These are phyloP conservation scores for Lobophora halterata DNA, from an alignment of 2,888 invertebrate species.

Conservation along the genomic window DNA sequence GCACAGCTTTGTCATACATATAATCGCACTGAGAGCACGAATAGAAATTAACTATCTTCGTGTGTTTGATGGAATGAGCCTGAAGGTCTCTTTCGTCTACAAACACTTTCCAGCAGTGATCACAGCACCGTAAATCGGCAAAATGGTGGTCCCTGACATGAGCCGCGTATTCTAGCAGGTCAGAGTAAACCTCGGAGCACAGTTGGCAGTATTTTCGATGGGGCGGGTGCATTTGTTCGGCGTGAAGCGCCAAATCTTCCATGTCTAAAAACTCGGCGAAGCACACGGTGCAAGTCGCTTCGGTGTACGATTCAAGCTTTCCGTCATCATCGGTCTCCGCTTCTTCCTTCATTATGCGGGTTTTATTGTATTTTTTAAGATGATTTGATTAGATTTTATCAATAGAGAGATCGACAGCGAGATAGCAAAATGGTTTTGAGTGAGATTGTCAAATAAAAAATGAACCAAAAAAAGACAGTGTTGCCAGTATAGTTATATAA, in stretches of 20 bases:
- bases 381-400: too few relatives aligned
- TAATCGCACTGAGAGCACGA: constrained; percentile 53
- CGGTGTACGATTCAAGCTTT: too few relatives aligned
- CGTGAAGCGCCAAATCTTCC: constrained; percentile 53
- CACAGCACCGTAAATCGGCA: constrained; percentile 40
- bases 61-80: constrained; percentile 50
- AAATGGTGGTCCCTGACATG: constrained; percentile 56
- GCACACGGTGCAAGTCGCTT: constrained; percentile 51
- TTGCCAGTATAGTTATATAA: too few relatives aligned
- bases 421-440: too few relatives aligned
- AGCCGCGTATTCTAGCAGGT: constrained; percentile 42
- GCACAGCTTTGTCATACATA: constrained; percentile 31
- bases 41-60: constrained; percentile 19
- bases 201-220: constrained; percentile 40
- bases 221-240: constrained; percentile 47
- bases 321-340: too few relatives aligned
- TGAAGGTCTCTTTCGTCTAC: constrained; percentile 23
- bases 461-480: too few relatives aligned
- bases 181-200: constrained; percentile 40
- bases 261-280: constrained; percentile 61
- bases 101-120: constrained; percentile 50
- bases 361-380: too few relatives aligned
- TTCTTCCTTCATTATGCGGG: too few relatives aligned
- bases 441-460: too few relatives aligned
- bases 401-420: too few relatives aligned